These are phyloP conservation scores for Alfaro cultratus DNA, from an alignment of 2,797 vertebrate genomes.

Conservation along the genomic window DNA sequence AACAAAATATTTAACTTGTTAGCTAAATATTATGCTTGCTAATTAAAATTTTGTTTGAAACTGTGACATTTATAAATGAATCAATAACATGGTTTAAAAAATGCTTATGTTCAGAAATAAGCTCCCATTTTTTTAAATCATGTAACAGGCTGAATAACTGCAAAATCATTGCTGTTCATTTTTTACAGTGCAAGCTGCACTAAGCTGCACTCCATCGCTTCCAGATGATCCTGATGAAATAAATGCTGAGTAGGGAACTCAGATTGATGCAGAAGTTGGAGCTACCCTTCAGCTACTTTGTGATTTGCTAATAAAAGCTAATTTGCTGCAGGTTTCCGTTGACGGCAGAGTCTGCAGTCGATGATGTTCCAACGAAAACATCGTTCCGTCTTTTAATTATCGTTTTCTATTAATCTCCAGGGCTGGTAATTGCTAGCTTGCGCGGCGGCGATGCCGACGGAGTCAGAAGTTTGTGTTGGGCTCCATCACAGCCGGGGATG, in stretches of 20 bases:
- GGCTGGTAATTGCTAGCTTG: constrained; percentile 34
- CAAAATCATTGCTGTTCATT: not conserved
- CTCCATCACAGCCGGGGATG: constrained; percentile 40
- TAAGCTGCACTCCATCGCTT: too few relatives aligned
- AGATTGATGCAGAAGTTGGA: too few relatives aligned
- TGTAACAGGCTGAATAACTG: not conserved
- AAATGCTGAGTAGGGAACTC: not conserved
- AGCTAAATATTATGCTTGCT: not conserved
- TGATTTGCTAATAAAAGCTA: not conserved
- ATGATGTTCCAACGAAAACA: not conserved
- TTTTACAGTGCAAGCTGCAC: not conserved
- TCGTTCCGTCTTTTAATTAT: constrained; percentile 32
- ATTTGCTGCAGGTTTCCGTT: not conserved
- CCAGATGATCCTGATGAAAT: not conserved
- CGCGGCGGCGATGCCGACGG: constrained; percentile 15
- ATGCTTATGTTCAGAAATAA: not conserved
- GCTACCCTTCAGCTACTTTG: not conserved
- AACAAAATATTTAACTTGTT: not conserved
- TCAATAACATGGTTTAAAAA: not conserved
- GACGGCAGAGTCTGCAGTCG: not conserved
- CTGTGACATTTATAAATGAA: not conserved
- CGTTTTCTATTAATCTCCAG: constrained; percentile 31
- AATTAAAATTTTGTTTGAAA: not conserved
- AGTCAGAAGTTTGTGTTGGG: constrained; percentile 52
- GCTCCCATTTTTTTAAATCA: not conserved